Evolutionary conservation across 2,888 invertebrate species (phyloP).

Genomic region (Lithosia quadra): DNA sequence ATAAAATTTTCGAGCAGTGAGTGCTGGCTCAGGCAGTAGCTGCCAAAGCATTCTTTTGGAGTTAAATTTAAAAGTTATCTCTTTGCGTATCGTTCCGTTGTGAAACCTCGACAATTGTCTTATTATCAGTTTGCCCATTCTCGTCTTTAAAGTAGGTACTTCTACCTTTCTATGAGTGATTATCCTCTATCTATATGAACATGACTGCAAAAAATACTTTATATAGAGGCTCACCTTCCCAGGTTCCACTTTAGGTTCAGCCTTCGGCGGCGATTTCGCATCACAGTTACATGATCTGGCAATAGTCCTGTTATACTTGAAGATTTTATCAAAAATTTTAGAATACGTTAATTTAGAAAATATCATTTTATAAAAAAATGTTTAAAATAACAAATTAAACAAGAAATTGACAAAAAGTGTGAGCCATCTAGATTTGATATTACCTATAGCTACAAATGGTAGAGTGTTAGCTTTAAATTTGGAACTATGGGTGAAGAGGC

Average conservation of each 20-base stretch:
- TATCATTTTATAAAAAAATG: slow-evolving; percentile 65
- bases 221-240: slow-evolving; percentile 41
- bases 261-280: slow-evolving; percentile 6
- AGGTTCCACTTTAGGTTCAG: slow-evolving; percentile 32
- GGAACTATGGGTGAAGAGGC: slow-evolving; percentile 58
- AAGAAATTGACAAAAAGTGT: slow-evolving; percentile 44
- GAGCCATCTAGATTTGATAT: slow-evolving; percentile 67
- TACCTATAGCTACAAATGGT: background rate
- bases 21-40: background rate
- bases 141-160: too few species aligned
- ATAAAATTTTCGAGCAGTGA: background rate
- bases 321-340: slow-evolving; percentile 45
- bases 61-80: too few species aligned
- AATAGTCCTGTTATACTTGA: slow-evolving; percentile 32
- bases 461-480: slow-evolving; percentile 86
- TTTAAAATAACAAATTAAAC: slow-evolving; percentile 31
- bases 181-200: background rate
- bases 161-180: too few species aligned
- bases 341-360: slow-evolving; percentile 70
- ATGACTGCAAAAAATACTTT: background rate
- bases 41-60: too few species aligned
- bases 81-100: too few species aligned
- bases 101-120: too few species aligned
- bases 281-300: slow-evolving; percentile 35
- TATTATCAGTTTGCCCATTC: too few species aligned